Evolutionary conservation across 2,113 vertebrate genomes (phyloP).

Genomic region (Xyliphius kryptos): DNA sequence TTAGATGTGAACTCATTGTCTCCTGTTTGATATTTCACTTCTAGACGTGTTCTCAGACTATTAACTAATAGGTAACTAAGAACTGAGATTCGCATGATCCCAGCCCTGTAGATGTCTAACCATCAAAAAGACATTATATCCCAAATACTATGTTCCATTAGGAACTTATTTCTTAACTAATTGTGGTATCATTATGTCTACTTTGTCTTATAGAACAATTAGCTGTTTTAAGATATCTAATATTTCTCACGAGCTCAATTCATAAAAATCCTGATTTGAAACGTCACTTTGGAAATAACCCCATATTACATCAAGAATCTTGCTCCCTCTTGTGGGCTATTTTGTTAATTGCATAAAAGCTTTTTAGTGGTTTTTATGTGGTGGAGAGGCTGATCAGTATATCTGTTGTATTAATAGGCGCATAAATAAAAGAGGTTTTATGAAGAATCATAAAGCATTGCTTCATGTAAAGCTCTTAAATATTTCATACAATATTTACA

Average conservation of each 20-base stretch:
- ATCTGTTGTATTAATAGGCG: no score
- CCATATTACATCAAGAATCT: slow-evolving; percentile 11
- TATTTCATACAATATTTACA: no score
- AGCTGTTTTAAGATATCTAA: background rate
- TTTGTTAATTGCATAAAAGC: slow-evolving; percentile 27
- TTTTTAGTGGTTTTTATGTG: slow-evolving; percentile 22
- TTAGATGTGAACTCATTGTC: slow-evolving; percentile 17
- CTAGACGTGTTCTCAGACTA: slow-evolving; percentile 13
- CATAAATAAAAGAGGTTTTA: no score
- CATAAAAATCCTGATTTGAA: background rate
- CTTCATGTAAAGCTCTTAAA: no score
- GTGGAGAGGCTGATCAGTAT: no score
- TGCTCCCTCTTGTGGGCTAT: slow-evolving; percentile 41
- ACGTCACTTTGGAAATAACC: background rate
- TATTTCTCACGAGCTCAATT: background rate
- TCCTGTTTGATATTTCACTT: slow-evolving; percentile 5
- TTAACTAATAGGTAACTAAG: slow-evolving; percentile 21
- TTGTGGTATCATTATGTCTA: background rate
- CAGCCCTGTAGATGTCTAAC: background rate
- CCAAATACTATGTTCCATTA: no score
- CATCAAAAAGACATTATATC: no score
- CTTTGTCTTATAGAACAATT: no score
- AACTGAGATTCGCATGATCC: slow-evolving; percentile 4
- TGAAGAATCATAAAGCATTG: no score
- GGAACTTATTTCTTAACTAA: no score